phyloP scores from a whole-genome alignment of 1,140 invertebrate species.

The Lepidurus arcticus region DNA sequence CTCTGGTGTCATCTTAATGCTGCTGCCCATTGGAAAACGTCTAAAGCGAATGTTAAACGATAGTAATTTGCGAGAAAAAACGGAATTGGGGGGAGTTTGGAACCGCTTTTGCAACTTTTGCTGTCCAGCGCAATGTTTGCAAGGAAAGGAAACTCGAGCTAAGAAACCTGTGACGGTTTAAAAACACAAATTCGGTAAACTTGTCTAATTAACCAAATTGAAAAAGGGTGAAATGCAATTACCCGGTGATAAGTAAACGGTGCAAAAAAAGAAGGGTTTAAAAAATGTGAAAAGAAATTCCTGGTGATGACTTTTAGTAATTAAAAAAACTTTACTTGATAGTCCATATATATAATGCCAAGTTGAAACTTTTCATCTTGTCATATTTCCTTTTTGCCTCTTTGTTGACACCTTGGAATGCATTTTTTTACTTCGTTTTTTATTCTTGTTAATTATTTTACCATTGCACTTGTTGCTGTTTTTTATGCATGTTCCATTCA shows the following conservation, averaged over 20 bases:
- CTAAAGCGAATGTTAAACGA: not conserved
- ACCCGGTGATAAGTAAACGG: not conserved
- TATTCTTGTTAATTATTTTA: not conserved
- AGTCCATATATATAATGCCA: not conserved
- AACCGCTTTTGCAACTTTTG: not conserved
- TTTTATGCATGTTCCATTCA: conserved; percentile 17
- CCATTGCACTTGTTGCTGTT: conserved; percentile 14
- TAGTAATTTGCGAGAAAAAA: not conserved
- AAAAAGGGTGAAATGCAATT: not conserved
- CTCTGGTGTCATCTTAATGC: conserved; percentile 70
- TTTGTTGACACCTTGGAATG: conserved; percentile 2
- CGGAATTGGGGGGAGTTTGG: not conserved
- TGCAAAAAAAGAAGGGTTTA: not conserved
- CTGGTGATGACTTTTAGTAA: not conserved
- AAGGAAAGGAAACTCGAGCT: not conserved
- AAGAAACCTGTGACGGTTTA: conserved; percentile 8
- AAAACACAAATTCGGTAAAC: not conserved
- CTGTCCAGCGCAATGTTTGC: not conserved
- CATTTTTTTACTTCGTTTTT: not conserved
- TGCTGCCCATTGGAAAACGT: conserved; percentile 54
- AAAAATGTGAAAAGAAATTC: not conserved
- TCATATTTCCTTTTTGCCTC: not conserved
- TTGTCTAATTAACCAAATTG: not conserved
- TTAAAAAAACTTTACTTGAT: conserved; percentile 1
- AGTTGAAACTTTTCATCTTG: not conserved